Percentiles rank a stretch among this genome's conserved stretches.
Conservation (phyloP, 2,888 invertebrate species). For the Epirrita christyi region DNA sequence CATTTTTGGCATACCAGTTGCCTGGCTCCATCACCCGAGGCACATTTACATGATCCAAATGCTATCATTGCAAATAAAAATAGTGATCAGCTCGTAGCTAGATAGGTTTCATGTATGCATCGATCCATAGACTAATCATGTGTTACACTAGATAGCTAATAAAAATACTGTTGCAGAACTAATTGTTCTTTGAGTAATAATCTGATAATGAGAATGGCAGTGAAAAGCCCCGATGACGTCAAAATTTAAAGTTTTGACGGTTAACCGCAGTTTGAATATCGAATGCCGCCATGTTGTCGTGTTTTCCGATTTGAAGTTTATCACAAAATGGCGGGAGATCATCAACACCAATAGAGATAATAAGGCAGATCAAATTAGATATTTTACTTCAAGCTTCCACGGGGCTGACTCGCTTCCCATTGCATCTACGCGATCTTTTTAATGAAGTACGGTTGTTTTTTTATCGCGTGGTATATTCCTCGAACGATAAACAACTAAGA, state of each 20-base stretch:
- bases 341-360: slow-evolving; percentile 65
- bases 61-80: slow-evolving; percentile 15
- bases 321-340: slow-evolving; percentile 55
- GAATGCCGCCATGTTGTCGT: slow-evolving; percentile 40
- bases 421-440: slow-evolving; percentile 45
- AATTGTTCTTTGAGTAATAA: slow-evolving; percentile 1
- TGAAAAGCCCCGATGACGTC: slow-evolving; percentile 1
- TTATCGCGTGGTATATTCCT: slow-evolving; percentile 48
- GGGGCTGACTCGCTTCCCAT: slow-evolving; percentile 63
- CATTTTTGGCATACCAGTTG: neutral
- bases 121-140: slow-evolving; percentile 26
- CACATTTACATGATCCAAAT: slow-evolving; percentile 5
- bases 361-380: slow-evolving; percentile 63
- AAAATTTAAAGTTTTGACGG: slow-evolving; percentile 17
- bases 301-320: slow-evolving; percentile 45
- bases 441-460: slow-evolving; percentile 40
- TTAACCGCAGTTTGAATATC: slow-evolving; percentile 15
- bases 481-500: slow-evolving; percentile 63
- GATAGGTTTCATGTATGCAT: slow-evolving; percentile 23
- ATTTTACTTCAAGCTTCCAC: slow-evolving; percentile 62
- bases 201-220: neutral
- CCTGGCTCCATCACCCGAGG: slow-evolving; percentile 1
- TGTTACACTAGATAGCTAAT: slow-evolving; percentile 28
- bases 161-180: slow-evolving; percentile 16
- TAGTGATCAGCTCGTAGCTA: slow-evolving; percentile 14